Evolutionary conservation across 2,888 invertebrate genomes (phyloP), one percentile per base, ranked within the genome.

Genomic region (Oscheius onirici): DNA sequence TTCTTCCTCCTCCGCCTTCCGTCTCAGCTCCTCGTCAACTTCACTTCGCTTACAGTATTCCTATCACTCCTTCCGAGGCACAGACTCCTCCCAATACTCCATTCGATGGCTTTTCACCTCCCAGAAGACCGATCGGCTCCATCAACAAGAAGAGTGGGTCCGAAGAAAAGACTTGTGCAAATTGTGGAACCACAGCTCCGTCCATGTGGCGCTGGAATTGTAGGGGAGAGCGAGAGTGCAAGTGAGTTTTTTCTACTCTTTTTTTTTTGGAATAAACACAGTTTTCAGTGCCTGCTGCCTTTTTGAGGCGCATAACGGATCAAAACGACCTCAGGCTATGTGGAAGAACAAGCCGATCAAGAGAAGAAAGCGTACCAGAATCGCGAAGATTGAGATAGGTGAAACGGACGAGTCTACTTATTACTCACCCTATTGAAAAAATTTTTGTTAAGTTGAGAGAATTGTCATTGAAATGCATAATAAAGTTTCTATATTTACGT

Each of bases 1-100:
- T 34, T 34, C 34, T 34, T 34, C 34, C 34, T 34, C 5, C 34
- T 34, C 34, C 34, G 3, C 34, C 3, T 34, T 34, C 8, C 34
- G 3, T 8, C 34, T 3, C 34, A 6, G 34, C 34, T 34, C 34
- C 34, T 34, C 34, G 34, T 8, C 34, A 34, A 8, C 34, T 34
- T 34, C 34, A 34, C 3, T 34, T 34, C 34, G 34, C 34, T 8
- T 34, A 34, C 34, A 34, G 34, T 34, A 8, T 34, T 34, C 34
- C 34, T 6, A 8, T 34, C 34, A 34, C 34, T 3, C 34, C 34
- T 34, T 8, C 34, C 8, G 34, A 6, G 8, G 3, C 20, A 5
- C 55, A 58, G 3, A 58, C 58, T 41, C 58, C 58, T 34, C 58
- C 58, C 17, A 41, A 58, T 41, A 58, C 58, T 13, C 58, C 58